Evolutionary conservation across 2,113 vertebrate species (phyloP), one percentile per base, ranked within the genome.

Genomic region (Plecotus auritus): DNA sequence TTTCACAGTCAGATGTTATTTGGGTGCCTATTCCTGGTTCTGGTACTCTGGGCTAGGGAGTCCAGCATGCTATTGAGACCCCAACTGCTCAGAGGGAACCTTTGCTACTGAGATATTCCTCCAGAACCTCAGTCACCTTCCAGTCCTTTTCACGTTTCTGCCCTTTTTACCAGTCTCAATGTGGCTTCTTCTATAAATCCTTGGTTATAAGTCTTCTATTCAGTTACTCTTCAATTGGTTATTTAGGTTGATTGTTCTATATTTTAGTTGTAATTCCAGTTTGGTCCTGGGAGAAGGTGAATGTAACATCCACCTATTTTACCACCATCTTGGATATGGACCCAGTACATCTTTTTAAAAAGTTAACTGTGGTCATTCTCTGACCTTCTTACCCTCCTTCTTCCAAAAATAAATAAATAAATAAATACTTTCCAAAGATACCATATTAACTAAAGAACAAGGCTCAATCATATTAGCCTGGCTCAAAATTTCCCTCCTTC

Each of bases 381-480:
- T 7, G 20, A 77, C n/a, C 20, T 32, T 22, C 45, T 78, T 88
- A 74, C 56, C 14, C 45, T 76, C 35, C 32, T 30, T 88, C 9
- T 8, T 37, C 35, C 2, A 40, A 85, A 51, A 88, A 51, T n/a
- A n/a, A n/a, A n/a, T n/a, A n/a, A n/a, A n/a, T n/a, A n/a, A n/a
- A n/a, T n/a, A 88, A 84, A 70, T 61, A 70, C 67, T 90, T 89
- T 87, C 72, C 37, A 91, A 91, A 88, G 32, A 72, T 82, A 73
- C 59, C 5, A n/a, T 86, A 81, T 70, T 94, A 30, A 28, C 23
- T 85, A 59, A 96, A 85, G 30, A 73, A 54, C 49, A 77, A 88
- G 35, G 35, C 77, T 61, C 32, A 82, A 13, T 76, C 13, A 78
- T 37, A 9, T 96, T 80, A 51, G 9, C 51, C 91, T 97, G 14